These are phyloP conservation scores for Hippopotamyrus pictus DNA, from an alignment of 2,797 vertebrate genomes.

Conservation along the genomic window DNA sequence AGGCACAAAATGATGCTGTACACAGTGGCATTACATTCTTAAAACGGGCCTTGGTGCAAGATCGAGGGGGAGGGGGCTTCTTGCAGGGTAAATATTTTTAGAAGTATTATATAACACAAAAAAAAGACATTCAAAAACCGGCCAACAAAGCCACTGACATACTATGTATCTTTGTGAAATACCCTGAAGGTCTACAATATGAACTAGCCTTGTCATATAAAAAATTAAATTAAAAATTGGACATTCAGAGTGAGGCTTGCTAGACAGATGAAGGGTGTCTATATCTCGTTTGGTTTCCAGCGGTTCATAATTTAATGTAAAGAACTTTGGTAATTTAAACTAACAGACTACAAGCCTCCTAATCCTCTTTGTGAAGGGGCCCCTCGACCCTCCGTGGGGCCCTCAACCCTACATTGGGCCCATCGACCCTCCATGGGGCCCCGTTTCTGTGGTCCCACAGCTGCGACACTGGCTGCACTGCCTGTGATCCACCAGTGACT, in stretches of 20 bases:
- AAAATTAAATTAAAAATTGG: background rate
- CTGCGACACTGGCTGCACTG: background rate
- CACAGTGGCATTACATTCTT: background rate
- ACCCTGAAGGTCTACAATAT: background rate
- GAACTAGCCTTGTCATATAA: background rate
- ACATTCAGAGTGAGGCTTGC: background rate
- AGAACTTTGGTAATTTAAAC: background rate
- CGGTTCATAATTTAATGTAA: background rate
- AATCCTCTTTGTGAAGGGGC: background rate
- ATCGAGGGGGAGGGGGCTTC: background rate
- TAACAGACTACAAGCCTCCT: background rate
- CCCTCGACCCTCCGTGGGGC: background rate
- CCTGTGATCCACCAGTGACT: background rate
- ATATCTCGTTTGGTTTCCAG: background rate
- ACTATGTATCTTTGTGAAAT: background rate
- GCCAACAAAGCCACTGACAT: background rate
- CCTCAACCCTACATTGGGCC: background rate
- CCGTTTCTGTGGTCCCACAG: background rate
- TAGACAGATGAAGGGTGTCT: background rate
- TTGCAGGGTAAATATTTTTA: background rate
- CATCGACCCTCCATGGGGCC: background rate
- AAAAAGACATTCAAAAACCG: background rate
- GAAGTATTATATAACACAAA: background rate
- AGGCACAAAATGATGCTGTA: background rate
- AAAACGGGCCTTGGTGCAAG: background rate